These are phyloP conservation scores for Folsomia manolachei DNA, from an alignment of 2,888 invertebrate species.

Conservation along the genomic window DNA sequence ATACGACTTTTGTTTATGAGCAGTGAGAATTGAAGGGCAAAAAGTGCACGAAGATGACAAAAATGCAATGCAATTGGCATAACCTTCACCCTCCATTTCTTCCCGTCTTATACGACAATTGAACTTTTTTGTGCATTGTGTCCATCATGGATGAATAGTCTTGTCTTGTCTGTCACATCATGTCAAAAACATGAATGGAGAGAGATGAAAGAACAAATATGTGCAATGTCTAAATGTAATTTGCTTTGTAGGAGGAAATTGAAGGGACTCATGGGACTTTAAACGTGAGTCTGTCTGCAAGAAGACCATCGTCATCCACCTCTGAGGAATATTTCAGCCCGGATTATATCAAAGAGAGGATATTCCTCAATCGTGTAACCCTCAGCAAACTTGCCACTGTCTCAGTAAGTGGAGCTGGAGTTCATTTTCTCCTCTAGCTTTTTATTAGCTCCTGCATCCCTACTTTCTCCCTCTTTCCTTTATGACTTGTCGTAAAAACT, in stretches of 20 bases:
- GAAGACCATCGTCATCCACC: constrained; percentile 71
- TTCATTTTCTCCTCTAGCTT: constrained; percentile 9
- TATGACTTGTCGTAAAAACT: constrained; percentile 19
- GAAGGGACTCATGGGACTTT: constrained; percentile 82
- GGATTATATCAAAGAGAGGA: constrained; percentile 84
- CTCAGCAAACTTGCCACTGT: constrained; percentile 83
- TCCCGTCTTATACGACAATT: no score
- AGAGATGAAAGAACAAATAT: background rate
- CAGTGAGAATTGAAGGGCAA: no score
- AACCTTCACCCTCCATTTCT: no score
- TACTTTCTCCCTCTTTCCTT: no score
- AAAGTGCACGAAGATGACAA: no score
- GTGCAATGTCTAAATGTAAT: constrained; percentile 12
- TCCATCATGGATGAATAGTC: no score
- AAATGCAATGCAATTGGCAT: no score
- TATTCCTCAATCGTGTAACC: constrained; percentile 87
- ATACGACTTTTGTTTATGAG: no score
- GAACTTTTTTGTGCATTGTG: no score
- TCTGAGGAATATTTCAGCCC: constrained; percentile 75
- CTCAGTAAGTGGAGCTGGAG: constrained; percentile 58
- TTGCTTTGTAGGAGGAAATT: constrained; percentile 69
- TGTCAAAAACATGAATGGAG: no score
- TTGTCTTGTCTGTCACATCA: no score
- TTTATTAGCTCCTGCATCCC: constrained; percentile 21
- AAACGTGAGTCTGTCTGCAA: constrained; percentile 90